Percentiles rank a stretch among this genome's conserved stretches.
These are phyloP conservation scores for Endomychus coccineus DNA, from an alignment of 2,888 invertebrate species.

Conservation along the genomic window DNA sequence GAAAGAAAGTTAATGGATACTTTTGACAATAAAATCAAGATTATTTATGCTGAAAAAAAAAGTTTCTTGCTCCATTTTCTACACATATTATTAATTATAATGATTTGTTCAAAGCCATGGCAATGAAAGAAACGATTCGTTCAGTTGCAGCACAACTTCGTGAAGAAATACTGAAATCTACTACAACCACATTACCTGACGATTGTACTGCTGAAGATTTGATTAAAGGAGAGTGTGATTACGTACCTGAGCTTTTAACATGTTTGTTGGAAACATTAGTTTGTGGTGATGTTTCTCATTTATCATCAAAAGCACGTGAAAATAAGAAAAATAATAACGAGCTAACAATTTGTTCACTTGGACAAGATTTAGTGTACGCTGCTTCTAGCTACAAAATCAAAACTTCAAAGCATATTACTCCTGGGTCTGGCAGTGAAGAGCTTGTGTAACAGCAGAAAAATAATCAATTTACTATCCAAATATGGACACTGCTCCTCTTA, in stretches of 20 bases:
- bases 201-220: slow-evolving; percentile 24
- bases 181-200: slow-evolving; percentile 25
- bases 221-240: slow-evolving; percentile 24
- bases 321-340: slow-evolving; percentile 7
- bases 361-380: slow-evolving; percentile 27
- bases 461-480: slow-evolving; percentile 28
- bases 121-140: slow-evolving; percentile 25
- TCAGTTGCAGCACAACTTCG: slow-evolving; percentile 26
- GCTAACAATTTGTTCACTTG: slow-evolving; percentile 20
- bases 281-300: slow-evolving; percentile 22
- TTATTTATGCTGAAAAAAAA: slow-evolving; percentile 24
- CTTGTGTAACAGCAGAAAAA: slow-evolving; percentile 25
- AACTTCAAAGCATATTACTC: slow-evolving; percentile 28
- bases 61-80: slow-evolving; percentile 29
- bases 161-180: slow-evolving; percentile 24
- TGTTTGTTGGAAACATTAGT: slow-evolving; percentile 21
- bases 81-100: slow-evolving; percentile 22
- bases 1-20: slow-evolving; percentile 25
- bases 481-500: slow-evolving; percentile 33
- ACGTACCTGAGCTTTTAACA: slow-evolving; percentile 22
- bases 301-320: slow-evolving; percentile 18
- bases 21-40: slow-evolving; percentile 26
- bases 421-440: slow-evolving; percentile 32
- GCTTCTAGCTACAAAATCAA: slow-evolving; percentile 21
- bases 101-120: slow-evolving; percentile 27